These are phyloP conservation scores for Blennius ocellaris DNA, from an alignment of 2,113 vertebrate species.

Conservation along the genomic window DNA sequence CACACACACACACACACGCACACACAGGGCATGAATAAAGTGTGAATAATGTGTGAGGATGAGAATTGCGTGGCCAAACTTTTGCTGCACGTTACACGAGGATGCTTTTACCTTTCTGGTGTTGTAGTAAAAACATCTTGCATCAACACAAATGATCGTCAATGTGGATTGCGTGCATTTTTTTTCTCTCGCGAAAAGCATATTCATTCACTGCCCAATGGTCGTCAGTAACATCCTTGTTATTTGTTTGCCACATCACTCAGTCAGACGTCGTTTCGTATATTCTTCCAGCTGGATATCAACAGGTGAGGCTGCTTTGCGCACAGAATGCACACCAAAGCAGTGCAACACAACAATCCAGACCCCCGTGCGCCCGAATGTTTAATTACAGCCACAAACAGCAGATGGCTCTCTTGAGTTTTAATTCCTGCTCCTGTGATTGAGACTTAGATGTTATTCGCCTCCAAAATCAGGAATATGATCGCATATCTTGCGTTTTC, in stretches of 20 bases:
- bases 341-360: background rate
- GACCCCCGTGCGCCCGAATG: slow-evolving; percentile 38
- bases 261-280: background rate
- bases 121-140: too few species aligned
- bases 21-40: too few species aligned
- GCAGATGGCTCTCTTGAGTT: slow-evolving; percentile 99
- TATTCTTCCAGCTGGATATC: slow-evolving; percentile 23
- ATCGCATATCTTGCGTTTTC: too few species aligned
- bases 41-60: too few species aligned
- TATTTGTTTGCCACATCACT: background rate
- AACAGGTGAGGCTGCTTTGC: slow-evolving; percentile 58
- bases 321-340: background rate
- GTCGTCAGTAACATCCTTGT: background rate
- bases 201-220: background rate
- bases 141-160: background rate
- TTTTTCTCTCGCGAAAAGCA: background rate
- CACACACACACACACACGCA: too few species aligned
- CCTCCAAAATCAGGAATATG: too few species aligned
- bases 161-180: background rate
- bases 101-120: too few species aligned
- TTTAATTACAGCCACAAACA: slow-evolving; percentile 91
- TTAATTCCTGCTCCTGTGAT: slow-evolving; percentile 77
- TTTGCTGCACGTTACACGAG: too few species aligned
- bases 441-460: slow-evolving; percentile 28
- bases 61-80: too few species aligned